Conservation (phyloP, 2,113 vertebrate species). For the Amblyornis subalaris region DNA sequence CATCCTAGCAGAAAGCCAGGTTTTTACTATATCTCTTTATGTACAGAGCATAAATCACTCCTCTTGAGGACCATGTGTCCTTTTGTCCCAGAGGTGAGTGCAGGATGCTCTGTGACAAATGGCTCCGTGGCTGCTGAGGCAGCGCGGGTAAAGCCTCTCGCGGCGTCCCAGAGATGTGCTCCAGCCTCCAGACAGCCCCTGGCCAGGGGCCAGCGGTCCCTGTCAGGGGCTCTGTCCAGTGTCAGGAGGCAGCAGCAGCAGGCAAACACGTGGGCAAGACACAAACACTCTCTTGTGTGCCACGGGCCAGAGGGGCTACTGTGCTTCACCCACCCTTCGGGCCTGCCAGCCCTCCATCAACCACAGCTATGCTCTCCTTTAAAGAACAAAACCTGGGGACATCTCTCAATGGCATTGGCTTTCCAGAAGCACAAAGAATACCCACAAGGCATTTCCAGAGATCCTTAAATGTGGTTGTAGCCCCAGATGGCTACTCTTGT, state of each 20-base stretch:
- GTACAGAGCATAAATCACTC: not conserved
- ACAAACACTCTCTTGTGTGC: not conserved
- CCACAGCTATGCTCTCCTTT: not conserved
- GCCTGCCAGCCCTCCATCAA: not conserved
- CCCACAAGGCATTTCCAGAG: not conserved
- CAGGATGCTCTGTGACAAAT: not conserved
- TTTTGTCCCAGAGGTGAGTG: not conserved
- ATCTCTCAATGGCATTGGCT: not conserved
- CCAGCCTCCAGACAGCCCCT: not conserved
- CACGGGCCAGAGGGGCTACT: not conserved
- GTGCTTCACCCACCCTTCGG: not conserved
- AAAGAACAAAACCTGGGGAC: not conserved
- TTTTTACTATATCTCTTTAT: not conserved
- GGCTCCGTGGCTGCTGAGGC: not conserved
- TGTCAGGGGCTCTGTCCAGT: conserved; percentile 1
- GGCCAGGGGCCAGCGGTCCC: rapidly evolving
- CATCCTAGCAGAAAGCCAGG: not conserved
- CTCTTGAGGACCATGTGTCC: not conserved
- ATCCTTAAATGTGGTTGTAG: conserved; percentile 35
- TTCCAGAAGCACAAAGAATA: conserved; percentile 32
- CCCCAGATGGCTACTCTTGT: not conserved
- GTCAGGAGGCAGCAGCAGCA: not conserved
- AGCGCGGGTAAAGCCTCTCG: not conserved
- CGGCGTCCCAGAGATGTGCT: not conserved
- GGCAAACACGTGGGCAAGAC: not conserved